Evolutionary conservation across 2,888 invertebrate species (phyloP), one percentile per base, ranked within the genome.

Genomic region (Congeria kusceri): DNA sequence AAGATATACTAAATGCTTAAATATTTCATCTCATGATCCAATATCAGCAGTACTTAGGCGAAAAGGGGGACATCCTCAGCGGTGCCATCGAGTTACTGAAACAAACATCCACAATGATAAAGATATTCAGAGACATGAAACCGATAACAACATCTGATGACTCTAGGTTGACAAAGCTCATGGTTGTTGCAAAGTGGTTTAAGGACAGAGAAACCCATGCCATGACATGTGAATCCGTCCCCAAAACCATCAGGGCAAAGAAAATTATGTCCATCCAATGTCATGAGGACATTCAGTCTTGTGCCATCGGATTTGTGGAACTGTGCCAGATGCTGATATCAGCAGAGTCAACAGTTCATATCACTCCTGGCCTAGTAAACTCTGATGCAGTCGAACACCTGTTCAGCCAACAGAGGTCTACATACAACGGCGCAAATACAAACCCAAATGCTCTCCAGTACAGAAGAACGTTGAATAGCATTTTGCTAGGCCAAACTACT

Each of bases 41-140:
- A n/a, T n/a, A n/a, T n/a, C n/a, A n/a, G n/a, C n/a, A n/a, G n/a
- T n/a, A n/a, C n/a, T n/a, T n/a, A n/a, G n/a, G n/a, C n/a, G n/a
- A n/a, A n/a, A n/a, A n/a, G 67, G 80, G 13, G 83, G 83, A 44
- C 75, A 75, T 49, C 64, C 83, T 23, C 86, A 67, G 63, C 56
- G 77, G 77, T 23, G 68, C 25, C 18, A 56, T 77, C 28, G 68
- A 77, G 32, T 59, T 73, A 39, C 57, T 73, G 28, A 47, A 28
- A 61, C 62, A 77, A 56, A 68, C 73, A 25, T 64, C 72, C 0
- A 63, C 27, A 58, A n/a, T 77, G 25, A 68, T 77, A 0, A 46
- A 68, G 23, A 59, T 77, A 53, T 77, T 73, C 44, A 57, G 62
- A 28, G 67, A 61, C 28, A 59, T 61, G 62, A 69, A n/a, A 68